Evolutionary conservation across 2,888 invertebrate genomes (phyloP).

Genomic region (Thera obeliscata): DNA sequence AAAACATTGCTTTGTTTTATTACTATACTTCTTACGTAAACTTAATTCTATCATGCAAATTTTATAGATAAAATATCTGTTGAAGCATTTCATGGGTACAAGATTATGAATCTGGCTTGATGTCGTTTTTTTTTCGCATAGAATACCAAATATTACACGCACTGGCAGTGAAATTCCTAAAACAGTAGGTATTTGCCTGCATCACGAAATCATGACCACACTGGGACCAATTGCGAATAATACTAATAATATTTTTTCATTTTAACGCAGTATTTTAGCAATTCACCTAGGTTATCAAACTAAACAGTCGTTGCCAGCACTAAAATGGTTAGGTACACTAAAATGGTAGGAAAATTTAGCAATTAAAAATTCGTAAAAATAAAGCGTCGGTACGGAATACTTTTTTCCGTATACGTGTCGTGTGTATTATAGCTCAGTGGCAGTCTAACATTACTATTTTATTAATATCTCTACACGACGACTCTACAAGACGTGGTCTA

Average conservation of each 20-base stretch:
- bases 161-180: not conserved
- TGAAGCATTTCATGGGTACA: not conserved
- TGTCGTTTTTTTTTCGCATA: not conserved
- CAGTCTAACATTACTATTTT: too few species aligned
- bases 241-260: not conserved
- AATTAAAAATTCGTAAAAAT: too few species aligned
- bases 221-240: not conserved
- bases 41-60: slow-evolving; percentile 9
- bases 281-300: not conserved
- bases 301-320: not conserved
- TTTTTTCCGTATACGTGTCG: too few species aligned
- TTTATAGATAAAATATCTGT: slow-evolving; percentile 4
- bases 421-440: too few species aligned
- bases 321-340: too few species aligned
- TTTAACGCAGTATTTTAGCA: not conserved
- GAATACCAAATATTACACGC: not conserved
- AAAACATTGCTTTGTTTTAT: slow-evolving; percentile 37
- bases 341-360: too few species aligned
- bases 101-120: too few species aligned
- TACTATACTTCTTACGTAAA: not conserved
- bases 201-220: not conserved
- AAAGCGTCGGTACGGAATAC: too few species aligned
- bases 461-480: too few species aligned
- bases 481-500: too few species aligned
- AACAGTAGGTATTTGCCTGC: too few species aligned